Percentiles rank a stretch among this genome's conserved stretches.
Conservation (phyloP, 2,113 vertebrate genomes). For the Zapornia atra region DNA sequence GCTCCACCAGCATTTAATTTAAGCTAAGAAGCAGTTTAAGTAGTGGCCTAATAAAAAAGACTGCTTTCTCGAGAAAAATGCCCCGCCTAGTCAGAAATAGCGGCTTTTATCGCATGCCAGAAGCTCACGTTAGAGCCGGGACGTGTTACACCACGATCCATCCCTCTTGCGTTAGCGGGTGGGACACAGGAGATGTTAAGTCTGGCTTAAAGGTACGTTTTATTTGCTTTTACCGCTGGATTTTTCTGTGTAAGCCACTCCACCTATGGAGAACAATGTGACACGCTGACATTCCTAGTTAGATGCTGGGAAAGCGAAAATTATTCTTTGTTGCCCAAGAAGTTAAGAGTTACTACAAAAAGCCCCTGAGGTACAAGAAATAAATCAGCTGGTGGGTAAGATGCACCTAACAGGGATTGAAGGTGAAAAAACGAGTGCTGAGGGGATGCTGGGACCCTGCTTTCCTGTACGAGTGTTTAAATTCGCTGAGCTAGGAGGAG, state of each 20-base stretch:
- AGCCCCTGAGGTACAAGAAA: not conserved
- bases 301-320: not conserved
- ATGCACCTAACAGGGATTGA: not conserved
- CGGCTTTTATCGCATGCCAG: not conserved
- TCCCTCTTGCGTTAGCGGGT: not conserved
- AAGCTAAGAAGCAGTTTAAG: not conserved
- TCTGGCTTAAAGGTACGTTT: not conserved
- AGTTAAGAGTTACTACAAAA: not conserved
- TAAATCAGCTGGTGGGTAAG: not conserved
- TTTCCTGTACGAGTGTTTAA: not conserved
- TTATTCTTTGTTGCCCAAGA: not conserved
- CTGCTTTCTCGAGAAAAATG: not conserved
- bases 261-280: not conserved
- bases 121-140: not conserved
- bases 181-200: not conserved
- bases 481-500: constrained; percentile 4
- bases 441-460: not conserved
- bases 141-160: not conserved
- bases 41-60: not conserved
- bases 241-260: not conserved
- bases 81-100: not conserved
- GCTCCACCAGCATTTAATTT: not conserved
- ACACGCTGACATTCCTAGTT: not conserved
- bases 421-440: not conserved
- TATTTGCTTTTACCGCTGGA: not conserved